These are phyloP conservation scores for Mus spicilegus DNA, from an alignment of 2,113 vertebrate genomes.

Conservation along the genomic window DNA sequence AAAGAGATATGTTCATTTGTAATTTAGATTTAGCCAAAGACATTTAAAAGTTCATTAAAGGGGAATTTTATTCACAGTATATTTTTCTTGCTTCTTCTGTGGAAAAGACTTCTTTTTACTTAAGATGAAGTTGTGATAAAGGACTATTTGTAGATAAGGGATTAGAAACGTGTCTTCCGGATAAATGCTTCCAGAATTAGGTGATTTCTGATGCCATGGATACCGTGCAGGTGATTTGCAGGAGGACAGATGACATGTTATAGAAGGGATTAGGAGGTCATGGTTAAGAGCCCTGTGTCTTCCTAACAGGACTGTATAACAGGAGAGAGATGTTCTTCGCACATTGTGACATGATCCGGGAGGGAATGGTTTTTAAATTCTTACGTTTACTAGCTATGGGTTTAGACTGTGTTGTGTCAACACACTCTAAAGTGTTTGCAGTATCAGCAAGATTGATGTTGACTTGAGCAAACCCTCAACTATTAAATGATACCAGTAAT, in stretches of 20 bases:
- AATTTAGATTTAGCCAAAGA: neutral
- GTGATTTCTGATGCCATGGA: neutral
- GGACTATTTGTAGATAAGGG: neutral
- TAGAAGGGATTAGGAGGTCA: too few relatives aligned
- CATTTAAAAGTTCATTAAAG: neutral
- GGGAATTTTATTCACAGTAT: neutral
- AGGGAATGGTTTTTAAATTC: slow-evolving; percentile 18
- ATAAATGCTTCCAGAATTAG: neutral
- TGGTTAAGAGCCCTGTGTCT: neutral
- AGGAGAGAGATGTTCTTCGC: neutral
- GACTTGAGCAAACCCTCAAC: slow-evolving; percentile 62
- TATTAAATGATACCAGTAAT: slow-evolving; percentile 65
- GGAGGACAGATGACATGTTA: neutral
- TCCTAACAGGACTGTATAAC: neutral
- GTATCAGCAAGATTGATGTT: slow-evolving; percentile 69
- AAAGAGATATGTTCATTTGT: slow-evolving; percentile 11
- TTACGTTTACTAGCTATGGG: slow-evolving; percentile 29
- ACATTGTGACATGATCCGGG: neutral
- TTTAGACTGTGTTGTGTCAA: slow-evolving; percentile 61
- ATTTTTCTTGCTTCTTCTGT: neutral
- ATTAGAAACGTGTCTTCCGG: neutral
- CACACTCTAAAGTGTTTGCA: slow-evolving; percentile 61
- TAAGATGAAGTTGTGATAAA: slow-evolving; percentile 9
- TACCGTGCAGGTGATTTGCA: neutral
- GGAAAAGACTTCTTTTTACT: neutral